Percentiles rank a stretch among this genome's conserved stretches.
Evolutionary conservation across 1,140 invertebrate genomes (phyloP).

Genomic region (Trinorchestia longiramus): DNA sequence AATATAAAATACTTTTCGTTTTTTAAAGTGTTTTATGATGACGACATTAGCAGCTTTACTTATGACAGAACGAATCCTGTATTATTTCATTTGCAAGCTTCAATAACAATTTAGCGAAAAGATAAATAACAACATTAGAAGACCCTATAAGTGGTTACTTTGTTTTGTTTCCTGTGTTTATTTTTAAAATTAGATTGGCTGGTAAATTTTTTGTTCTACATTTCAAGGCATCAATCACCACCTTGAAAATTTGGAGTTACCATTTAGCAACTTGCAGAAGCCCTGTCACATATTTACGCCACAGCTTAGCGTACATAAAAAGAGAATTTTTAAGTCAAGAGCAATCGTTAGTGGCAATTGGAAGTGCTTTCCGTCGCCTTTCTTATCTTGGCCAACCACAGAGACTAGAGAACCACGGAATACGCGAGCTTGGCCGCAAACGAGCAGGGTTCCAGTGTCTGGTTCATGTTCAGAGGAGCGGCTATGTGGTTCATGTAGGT

Average conservation of each 20-base stretch:
- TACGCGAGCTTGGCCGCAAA: neutral
- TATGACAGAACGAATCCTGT: no score
- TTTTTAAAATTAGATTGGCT: no score
- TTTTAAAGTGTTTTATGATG: no score
- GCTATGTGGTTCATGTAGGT: neutral
- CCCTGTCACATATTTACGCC: neutral
- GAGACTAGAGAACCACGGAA: neutral
- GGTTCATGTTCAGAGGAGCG: neutral
- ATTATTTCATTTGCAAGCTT: no score
- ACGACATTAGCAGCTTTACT: no score
- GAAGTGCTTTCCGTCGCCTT: conserved; percentile 50
- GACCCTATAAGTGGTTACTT: neutral
- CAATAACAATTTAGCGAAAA: no score
- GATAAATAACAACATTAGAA: neutral
- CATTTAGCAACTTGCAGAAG: neutral
- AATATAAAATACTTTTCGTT: no score
- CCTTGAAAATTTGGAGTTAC: neutral
- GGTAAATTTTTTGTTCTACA: no score
- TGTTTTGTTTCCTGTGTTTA: no score
- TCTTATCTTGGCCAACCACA: neutral
- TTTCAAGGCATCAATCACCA: no score
- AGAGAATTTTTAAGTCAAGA: neutral
- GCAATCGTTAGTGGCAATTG: conserved; percentile 48
- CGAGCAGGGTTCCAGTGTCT: neutral
- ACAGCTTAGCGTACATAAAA: neutral